Evolutionary conservation across 1,140 invertebrate species (phyloP), one percentile per base, ranked within the genome.

Genomic region (Drosophila kepulauana): DNA sequence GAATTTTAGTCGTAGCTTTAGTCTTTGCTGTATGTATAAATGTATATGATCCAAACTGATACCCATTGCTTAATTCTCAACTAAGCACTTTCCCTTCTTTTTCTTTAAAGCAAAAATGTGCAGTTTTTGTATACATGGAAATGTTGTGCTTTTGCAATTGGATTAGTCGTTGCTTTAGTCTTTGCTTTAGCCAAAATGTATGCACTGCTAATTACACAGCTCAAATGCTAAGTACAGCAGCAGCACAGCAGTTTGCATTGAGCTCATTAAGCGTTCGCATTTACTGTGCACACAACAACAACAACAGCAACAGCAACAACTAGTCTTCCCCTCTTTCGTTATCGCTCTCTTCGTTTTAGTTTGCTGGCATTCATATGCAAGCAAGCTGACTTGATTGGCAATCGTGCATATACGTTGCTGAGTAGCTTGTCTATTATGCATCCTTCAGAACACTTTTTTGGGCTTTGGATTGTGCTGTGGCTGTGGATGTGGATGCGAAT

Each of bases 251-350:
- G 48, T 54, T 54, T 54, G 56, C 66, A 52, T 38, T 52, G 15
- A 57, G 59, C 59, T 75, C 72, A 75, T 75, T 75, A 75, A 63
- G 69, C 62, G 49, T 62, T 57, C 13, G 71, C 71, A 68, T 54
- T 54, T 43, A 45, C 33, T 57, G 54, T 6, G 20, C 43, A 68
- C 49, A 62, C 33, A 67, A 61, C 56, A 73, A 67, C 10, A 33
- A 7, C 35, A 38, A 63, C 25, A 59, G 46, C 56, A 74, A 67
- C 13, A 35, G n/a, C 25, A n/a, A 41, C 10, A 11, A 8, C 38
- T 10, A 3, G 7, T 33, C 33, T 33, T 33, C 5, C 33, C 33
- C 30, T 6, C 0, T 33, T 33, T 33, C 33, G 33, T 33, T 25
- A 25, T 25, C 20, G 20, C 7, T 10, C 35, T 10, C 2, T 38